Base-by-base conservation (phyloP, 2,113 vertebrate genomes). In the Phrynocephalus versicolor region DNA sequence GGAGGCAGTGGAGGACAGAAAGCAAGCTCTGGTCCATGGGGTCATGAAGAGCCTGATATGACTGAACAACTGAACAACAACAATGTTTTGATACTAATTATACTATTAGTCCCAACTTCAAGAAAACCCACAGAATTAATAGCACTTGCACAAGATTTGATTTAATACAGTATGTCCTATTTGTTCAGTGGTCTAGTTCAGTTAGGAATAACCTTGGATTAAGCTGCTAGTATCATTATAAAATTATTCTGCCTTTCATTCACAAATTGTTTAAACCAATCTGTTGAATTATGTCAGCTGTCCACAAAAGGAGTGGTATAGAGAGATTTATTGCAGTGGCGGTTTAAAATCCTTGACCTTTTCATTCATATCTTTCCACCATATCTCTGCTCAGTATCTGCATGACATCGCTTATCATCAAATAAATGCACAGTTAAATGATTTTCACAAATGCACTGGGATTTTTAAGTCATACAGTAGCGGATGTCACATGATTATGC, bases 401-500 rank as follows among this genome's bases (percentile, higher is more conserved):
- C 81, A 77, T 81, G 57, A 82, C 19, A 0, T 3, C 83, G 74
- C 81, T 74, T 35, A 0, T 80, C 89, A 78, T 77, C 87, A 90
- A 73, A 69, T 82, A 91, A 87, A 74, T 45, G 41, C 21, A 69
- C 80, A 67, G 39, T 60, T 55, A 82, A 83, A 70, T 78, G 82
- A 77, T 91, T 90, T 91, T 78, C 85, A 88, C 70, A 45, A 88
- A 82, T 69, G 55, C 81, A 81, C 0, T 1, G 84, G 81, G 83
- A 85, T 88, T 92, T 91, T 86, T 70, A 86, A 88, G 65, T 86
- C 89, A 69, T 8, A 0, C 62, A 60, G 70, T 37, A 70, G 82
- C 64, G 88, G 64, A 62, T 92, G 70, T 89, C 81, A 75, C 81
- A 90, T 90, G 81, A 86, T 95, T 87, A 93, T 88, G 88, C 76